Conservation (phyloP, 2,888 invertebrate species). For the Apamea anceps region DNA sequence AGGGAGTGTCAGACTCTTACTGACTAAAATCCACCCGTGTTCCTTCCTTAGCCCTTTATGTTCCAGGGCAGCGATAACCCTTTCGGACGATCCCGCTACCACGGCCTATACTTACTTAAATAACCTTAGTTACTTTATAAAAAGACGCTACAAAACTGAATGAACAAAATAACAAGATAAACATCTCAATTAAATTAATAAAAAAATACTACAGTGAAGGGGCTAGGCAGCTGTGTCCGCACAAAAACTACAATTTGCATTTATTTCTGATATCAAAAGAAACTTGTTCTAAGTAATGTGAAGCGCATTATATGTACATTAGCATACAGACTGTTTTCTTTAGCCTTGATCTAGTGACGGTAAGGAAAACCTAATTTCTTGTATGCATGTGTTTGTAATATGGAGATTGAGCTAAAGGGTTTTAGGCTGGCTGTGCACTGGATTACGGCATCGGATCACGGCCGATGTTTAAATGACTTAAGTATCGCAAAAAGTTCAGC, state of each 20-base stretch:
- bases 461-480: not conserved
- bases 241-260: conserved; percentile 44
- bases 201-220: not conserved
- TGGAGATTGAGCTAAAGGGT: conserved; percentile 5
- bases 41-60: too few relatives aligned
- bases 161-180: not conserved
- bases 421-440: conserved; percentile 1
- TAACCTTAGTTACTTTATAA: not conserved
- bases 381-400: not conserved
- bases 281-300: conserved; percentile 16
- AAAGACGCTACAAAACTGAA: not conserved
- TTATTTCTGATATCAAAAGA: conserved; percentile 40
- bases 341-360: conserved; percentile 38
- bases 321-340: conserved; percentile 43
- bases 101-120: not conserved
- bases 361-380: conserved; percentile 24
- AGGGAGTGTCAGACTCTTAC: too few relatives aligned
- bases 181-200: conserved; percentile 6
- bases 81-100: too few relatives aligned
- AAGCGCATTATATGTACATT: conserved; percentile 28
- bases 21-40: too few relatives aligned
- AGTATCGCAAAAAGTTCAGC: not conserved
- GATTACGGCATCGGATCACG: not conserved
- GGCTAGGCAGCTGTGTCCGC: conserved; percentile 14
- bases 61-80: too few relatives aligned